Conservation (phyloP, 2,888 invertebrate species). For the Eugnorisma glareosa region DNA sequence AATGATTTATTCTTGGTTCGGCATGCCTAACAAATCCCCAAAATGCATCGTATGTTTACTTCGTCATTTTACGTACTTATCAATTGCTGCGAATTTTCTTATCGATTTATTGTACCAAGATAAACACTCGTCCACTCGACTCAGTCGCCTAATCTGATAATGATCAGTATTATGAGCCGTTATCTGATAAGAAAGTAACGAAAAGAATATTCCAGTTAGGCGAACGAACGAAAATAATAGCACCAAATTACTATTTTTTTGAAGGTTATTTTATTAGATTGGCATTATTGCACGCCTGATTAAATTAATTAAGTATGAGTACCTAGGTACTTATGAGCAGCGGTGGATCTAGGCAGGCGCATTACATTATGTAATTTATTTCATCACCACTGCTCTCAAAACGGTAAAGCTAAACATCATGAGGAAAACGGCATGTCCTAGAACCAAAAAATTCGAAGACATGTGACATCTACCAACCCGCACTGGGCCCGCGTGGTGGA, state of each 20-base stretch:
- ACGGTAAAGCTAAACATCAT: too few species aligned
- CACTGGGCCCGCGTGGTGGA: too few species aligned
- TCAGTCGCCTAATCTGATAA: conserved; percentile 67
- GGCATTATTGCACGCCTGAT: background rate
- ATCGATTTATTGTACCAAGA: conserved; percentile 65
- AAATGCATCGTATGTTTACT: conserved; percentile 45
- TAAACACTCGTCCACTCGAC: conserved; percentile 64
- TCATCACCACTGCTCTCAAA: too few species aligned
- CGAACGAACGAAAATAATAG: conserved; percentile 9
- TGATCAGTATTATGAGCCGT: conserved; percentile 55
- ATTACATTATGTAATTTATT: too few species aligned
- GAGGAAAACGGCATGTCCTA: too few species aligned
- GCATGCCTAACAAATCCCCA: conserved; percentile 1
- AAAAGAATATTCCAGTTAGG: conserved; percentile 43
- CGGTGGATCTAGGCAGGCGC: too few species aligned
- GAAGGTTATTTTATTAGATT: conserved; percentile 16
- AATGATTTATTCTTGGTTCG: too few species aligned
- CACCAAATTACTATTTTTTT: conserved; percentile 3
- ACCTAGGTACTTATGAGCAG: too few species aligned
- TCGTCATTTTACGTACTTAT: conserved; percentile 52
- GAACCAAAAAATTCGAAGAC: too few species aligned
- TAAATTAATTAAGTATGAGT: background rate
- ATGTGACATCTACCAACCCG: too few species aligned
- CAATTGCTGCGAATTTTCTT: conserved; percentile 60
- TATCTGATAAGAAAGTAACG: conserved; percentile 52